These are phyloP conservation scores for Caenorhabditis sp. DNA, from an alignment of 2,888 invertebrate genomes.

Conservation along the genomic window DNA sequence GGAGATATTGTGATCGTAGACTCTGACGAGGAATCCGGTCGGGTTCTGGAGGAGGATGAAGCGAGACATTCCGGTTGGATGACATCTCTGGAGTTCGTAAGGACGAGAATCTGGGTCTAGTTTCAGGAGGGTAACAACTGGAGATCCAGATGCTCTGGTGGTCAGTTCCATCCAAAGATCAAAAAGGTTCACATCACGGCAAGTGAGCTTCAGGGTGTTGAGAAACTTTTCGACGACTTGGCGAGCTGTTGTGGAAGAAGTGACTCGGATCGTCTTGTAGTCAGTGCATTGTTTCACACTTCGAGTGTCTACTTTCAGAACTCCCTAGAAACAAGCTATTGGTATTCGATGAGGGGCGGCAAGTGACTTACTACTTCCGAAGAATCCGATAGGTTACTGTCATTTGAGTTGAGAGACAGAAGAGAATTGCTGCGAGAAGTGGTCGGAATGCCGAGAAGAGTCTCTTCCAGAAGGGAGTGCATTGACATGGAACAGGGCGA, in stretches of 20 bases:
- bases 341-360: not conserved
- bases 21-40: conserved; percentile 91
- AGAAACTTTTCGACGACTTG: conserved; percentile 91
- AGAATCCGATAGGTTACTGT: conserved; percentile 69
- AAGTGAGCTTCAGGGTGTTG: conserved; percentile 87
- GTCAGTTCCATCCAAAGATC: conserved; percentile 90
- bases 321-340: conserved; percentile 87
- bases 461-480: conserved; percentile 62
- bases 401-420: conserved; percentile 75
- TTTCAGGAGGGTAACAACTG: conserved; percentile 61
- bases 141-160: conserved; percentile 59
- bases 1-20: conserved; percentile 94
- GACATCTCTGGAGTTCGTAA: conserved; percentile 93
- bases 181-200: conserved; percentile 91
- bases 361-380: conserved; percentile 46
- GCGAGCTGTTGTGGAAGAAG: conserved; percentile 90
- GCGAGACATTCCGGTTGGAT: conserved; percentile 92
- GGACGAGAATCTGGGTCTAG: conserved; percentile 93
- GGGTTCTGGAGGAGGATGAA: conserved; percentile 92
- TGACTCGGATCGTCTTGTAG: conserved; percentile 94
- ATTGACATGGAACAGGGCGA: conserved; percentile 60
- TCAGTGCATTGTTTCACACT: conserved; percentile 94
- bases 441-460: conserved; percentile 61
- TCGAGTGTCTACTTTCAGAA: conserved; percentile 93
- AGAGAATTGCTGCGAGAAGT: conserved; percentile 73